Evolutionary conservation across 2,888 invertebrate genomes (phyloP), one percentile per base, ranked within the genome.

Genomic region (Zaprionus obscuricornis): DNA sequence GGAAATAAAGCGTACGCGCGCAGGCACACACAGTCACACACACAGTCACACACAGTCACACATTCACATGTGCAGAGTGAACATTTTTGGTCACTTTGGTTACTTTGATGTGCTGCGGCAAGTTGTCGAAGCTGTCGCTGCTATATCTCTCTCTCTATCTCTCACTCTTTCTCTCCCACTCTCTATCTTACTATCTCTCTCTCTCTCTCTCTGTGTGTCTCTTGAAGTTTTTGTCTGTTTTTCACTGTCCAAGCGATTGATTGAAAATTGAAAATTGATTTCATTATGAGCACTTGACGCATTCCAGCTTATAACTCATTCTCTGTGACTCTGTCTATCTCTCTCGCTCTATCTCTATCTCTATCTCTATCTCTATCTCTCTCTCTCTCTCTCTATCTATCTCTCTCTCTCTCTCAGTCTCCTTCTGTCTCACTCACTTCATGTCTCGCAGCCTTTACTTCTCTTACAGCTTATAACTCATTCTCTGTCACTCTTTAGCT

Each of bases 181-280:
- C n/a, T n/a, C n/a, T n/a, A n/a, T n/a, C n/a, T n/a, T n/a, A n/a
- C n/a, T n/a, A n/a, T n/a, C n/a, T n/a, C n/a, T n/a, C n/a, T n/a
- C n/a, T n/a, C n/a, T n/a, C n/a, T n/a, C 6, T 27, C n/a, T 27
- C n/a, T n/a, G n/a, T 5, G 27, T 26, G 43, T 56, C 43, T 54
- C 57, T 46, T 50, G 24, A 26, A 29, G 18, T 47, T 37, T 68
- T 57, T 46, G 55, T 45, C 51, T 43, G 31, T 49, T 42, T 16
- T 33, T 60, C 24, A 8, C 55, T 60, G 46, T 55, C 14, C 31
- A 22, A 27, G 40, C 75, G 67, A 84, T 87, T 88, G 88, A 87
- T 87, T 85, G 79, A 87, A 87, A 88, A 87, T 87, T 85, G 79
- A 87, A 87, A 88, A 84, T 84, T 87, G 85, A 87, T 88, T 88